Conservation (phyloP, 2,888 invertebrate genomes). For the Conchocele bisecta region DNA sequence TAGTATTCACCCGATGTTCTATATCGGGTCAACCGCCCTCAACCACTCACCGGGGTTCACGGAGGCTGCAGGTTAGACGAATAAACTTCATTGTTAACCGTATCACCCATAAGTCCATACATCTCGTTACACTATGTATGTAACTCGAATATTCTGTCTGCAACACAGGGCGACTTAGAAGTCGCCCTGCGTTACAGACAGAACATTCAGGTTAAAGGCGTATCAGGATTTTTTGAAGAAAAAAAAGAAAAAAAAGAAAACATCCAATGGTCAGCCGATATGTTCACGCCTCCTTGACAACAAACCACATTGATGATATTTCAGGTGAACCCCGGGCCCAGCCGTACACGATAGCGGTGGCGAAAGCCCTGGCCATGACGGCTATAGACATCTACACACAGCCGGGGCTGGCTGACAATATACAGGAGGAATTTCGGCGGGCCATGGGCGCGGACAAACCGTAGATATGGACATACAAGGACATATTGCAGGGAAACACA, state of each 20-base stretch:
- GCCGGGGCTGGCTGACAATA: slow-evolving; percentile 53
- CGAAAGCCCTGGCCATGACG: slow-evolving; percentile 70
- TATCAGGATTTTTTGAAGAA: too few relatives aligned
- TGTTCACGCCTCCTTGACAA: too few relatives aligned
- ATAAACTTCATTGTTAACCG: too few relatives aligned
- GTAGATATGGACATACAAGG: slow-evolving; percentile 1
- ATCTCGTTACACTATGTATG: too few relatives aligned
- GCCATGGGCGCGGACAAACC: too few relatives aligned
- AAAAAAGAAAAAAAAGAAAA: too few relatives aligned
- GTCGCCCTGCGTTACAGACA: too few relatives aligned
- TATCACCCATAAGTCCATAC: too few relatives aligned
- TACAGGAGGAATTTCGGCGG: slow-evolving; percentile 70
- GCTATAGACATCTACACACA: slow-evolving; percentile 66
- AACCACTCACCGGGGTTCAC: slow-evolving; percentile 78
- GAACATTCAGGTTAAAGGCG: too few relatives aligned
- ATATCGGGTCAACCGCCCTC: slow-evolving; percentile 67
- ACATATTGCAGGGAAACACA: not conserved
- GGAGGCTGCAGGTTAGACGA: slow-evolving; percentile 68
- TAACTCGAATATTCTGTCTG: too few relatives aligned
- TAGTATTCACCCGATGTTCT: slow-evolving; percentile 66
- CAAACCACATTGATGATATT: not conserved
- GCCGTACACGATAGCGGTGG: slow-evolving; percentile 60
- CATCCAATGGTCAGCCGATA: not conserved
- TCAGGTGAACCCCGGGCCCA: slow-evolving; percentile 68
- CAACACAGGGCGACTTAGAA: too few relatives aligned